Evolutionary conservation across 2,113 vertebrate genomes (phyloP).

Genomic region (Osmerus mordax): DNA sequence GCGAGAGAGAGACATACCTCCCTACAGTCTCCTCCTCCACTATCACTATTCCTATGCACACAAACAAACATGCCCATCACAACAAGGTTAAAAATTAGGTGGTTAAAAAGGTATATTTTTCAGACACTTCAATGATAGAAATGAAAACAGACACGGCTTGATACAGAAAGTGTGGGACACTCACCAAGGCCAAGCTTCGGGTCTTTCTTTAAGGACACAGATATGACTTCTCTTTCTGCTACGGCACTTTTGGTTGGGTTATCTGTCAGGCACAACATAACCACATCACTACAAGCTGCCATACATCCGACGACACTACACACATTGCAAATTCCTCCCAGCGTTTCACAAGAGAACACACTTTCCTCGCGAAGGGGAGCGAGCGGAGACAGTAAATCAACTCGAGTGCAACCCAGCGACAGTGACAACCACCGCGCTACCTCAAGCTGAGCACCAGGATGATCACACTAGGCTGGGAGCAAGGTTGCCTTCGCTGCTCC

Average conservation of each 20-base stretch:
- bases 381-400: no score
- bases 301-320: background rate
- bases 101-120: no score
- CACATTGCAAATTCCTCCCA: conserved; percentile 15
- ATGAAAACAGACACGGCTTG: background rate
- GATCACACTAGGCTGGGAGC: background rate
- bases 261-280: conserved; percentile 37
- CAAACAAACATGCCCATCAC: background rate
- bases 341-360: no score
- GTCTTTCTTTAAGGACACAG: conserved; percentile 79
- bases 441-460: background rate
- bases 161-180: conserved; percentile 14
- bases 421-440: background rate
- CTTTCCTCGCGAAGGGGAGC: no score
- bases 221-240: conserved; percentile 77
- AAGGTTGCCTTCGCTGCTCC: background rate
- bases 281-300: background rate
- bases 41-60: conserved; percentile 80
- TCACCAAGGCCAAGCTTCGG: conserved; percentile 82
- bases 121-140: no score
- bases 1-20: conserved; percentile 53
- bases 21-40: conserved; percentile 82
- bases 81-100: background rate
- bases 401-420: background rate
- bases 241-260: conserved; percentile 43